These are phyloP conservation scores for Chymomyza caudatula DNA, from an alignment of 2,888 invertebrate genomes.

Conservation along the genomic window DNA sequence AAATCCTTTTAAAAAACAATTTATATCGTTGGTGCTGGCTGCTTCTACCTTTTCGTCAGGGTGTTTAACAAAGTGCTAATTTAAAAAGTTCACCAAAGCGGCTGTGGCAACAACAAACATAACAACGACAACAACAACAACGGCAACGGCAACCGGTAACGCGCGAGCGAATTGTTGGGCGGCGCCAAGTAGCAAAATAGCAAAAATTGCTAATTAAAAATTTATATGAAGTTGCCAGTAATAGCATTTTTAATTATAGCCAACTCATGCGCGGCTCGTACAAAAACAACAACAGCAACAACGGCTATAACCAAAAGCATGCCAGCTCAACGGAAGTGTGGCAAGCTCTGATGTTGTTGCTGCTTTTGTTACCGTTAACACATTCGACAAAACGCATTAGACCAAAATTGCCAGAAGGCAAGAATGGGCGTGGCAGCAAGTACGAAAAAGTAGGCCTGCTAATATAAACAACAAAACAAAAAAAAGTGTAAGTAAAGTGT, in stretches of 20 bases:
- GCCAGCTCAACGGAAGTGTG: slow-evolving; percentile 52
- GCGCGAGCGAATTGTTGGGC: slow-evolving; percentile 10
- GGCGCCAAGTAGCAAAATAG: slow-evolving; percentile 73
- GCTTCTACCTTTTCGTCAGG: slow-evolving; percentile 61
- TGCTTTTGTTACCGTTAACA: neutral
- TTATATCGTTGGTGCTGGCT: slow-evolving; percentile 41
- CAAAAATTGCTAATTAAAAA: slow-evolving; percentile 77
- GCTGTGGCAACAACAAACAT: slow-evolving; percentile 31
- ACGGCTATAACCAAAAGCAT: slow-evolving; percentile 2
- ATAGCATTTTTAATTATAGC: slow-evolving; percentile 77
- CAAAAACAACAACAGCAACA: slow-evolving; percentile 16
- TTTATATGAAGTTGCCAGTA: slow-evolving; percentile 76
- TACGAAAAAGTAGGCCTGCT: neutral
- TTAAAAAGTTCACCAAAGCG: slow-evolving; percentile 70
- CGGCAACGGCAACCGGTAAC: slow-evolving; percentile 18
- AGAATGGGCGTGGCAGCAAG: slow-evolving; percentile 8
- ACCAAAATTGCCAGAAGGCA: slow-evolving; percentile 1
- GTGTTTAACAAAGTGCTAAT: slow-evolving; percentile 76
- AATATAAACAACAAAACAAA: neutral
- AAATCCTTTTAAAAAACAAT: slow-evolving; percentile 72
- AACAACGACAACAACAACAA: slow-evolving; percentile 22
- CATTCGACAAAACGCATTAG: neutral
- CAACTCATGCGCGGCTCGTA: slow-evolving; percentile 64
- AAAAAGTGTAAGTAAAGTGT: no score
- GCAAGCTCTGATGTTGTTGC: slow-evolving; percentile 53